Evolutionary conservation across 2,797 vertebrate species (phyloP).

Genomic region (Neostethus bicornis): DNA sequence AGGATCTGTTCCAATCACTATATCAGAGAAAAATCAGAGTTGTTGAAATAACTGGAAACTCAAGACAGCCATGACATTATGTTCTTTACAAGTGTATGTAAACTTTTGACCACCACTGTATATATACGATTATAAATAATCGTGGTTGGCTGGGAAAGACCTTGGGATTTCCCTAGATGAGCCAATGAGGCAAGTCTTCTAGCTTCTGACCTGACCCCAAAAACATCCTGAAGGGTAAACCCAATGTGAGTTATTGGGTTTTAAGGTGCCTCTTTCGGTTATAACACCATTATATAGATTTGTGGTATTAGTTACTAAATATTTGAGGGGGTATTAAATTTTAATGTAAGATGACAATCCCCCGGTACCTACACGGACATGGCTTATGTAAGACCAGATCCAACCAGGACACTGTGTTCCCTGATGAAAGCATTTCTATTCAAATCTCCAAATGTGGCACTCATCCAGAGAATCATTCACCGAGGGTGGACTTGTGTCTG

Average conservation of each 20-base stretch:
- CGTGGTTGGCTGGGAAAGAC: no score
- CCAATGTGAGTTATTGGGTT: slow-evolving; percentile 14
- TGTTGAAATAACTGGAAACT: no score
- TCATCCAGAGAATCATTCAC: slow-evolving; percentile 44
- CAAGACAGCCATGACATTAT: no score
- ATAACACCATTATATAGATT: not conserved
- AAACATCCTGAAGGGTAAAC: slow-evolving; percentile 17
- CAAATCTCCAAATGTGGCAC: slow-evolving; percentile 33
- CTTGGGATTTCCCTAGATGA: no score
- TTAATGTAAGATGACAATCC: slow-evolving; percentile 36
- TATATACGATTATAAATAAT: no score
- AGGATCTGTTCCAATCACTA: no score
- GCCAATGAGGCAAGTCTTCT: no score
- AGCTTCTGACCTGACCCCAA: no score
- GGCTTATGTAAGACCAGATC: slow-evolving; percentile 64
- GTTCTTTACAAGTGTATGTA: no score
- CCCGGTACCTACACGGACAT: slow-evolving; percentile 31
- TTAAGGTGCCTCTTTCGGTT: slow-evolving; percentile 18
- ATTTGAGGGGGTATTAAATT: slow-evolving; percentile 15
- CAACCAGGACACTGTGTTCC: slow-evolving; percentile 62
- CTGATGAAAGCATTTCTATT: slow-evolving; percentile 67
- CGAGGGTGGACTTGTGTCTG: slow-evolving; percentile 21
- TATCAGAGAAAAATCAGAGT: no score
- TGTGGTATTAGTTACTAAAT: not conserved
- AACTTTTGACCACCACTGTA: no score